phyloP scores from a whole-genome alignment of 2,113 vertebrate species.

The Uria lomvia region DNA sequence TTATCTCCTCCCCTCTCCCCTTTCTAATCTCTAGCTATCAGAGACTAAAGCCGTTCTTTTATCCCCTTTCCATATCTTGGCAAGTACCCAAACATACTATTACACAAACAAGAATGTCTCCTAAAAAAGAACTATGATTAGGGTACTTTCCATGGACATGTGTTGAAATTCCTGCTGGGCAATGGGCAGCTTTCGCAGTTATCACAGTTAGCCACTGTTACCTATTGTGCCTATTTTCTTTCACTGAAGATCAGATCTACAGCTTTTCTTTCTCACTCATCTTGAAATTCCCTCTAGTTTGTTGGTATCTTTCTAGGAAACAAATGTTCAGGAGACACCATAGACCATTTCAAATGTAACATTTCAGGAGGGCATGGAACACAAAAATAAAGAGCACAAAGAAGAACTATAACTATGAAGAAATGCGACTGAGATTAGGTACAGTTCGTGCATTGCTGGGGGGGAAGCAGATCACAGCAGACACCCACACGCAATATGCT shows the following conservation, averaged over 20 bases:
- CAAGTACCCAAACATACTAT: not conserved
- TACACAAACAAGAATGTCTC: not conserved
- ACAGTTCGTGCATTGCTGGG: not conserved
- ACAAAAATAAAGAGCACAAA: not conserved
- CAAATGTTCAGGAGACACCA: not conserved
- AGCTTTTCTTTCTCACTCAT: not conserved
- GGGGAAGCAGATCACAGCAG: constrained; percentile 10
- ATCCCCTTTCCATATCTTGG: not conserved
- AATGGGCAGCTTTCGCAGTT: not conserved
- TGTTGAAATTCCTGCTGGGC: not conserved
- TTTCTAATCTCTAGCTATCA: not conserved
- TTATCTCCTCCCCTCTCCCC: not conserved
- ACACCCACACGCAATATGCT: constrained; percentile 37
- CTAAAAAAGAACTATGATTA: not conserved
- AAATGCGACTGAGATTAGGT: not conserved
- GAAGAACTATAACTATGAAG: not conserved
- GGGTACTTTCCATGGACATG: not conserved
- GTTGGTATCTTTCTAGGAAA: constrained; percentile 18
- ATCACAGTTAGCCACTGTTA: not conserved
- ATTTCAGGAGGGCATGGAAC: not conserved
- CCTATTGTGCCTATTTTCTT: not conserved
- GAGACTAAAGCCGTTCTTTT: not conserved
- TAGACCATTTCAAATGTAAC: not conserved
- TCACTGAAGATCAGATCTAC: not conserved
- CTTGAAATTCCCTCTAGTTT: not conserved